Base-by-base conservation (phyloP, 2,888 invertebrate species). In the Amphimallon solstitiale region DNA sequence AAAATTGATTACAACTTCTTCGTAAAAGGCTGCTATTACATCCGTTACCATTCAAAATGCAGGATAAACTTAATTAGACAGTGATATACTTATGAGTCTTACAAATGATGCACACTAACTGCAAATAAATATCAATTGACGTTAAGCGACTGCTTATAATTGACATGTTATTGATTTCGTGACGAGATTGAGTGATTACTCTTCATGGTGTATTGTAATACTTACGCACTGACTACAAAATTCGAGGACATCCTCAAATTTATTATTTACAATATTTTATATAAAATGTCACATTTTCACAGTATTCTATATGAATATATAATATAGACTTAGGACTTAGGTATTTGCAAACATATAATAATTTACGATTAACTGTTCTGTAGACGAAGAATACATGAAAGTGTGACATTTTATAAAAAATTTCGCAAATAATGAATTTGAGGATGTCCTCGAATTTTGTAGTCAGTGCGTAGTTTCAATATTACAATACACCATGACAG, bases 361-460 rank as follows among this genome's bases (percentile, higher is more conserved):
- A n/a, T n/a, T n/a, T n/a, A n/a, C n/a, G n/a, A n/a, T n/a, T n/a
- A n/a, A n/a, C n/a, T n/a, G n/a, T n/a, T n/a, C n/a, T n/a, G n/a
- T n/a, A n/a, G n/a, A n/a, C n/a, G n/a, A n/a, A 37, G 10, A 12
- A 37, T 37, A 37, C 12, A 37, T n/a, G 37, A 37, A 37, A 4
- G n/a, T n/a, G n/a, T n/a, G n/a, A n/a, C n/a, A n/a, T 29, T 29
- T 29, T 29, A 29, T 29, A 29, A 7, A 29, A 29, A n/a, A n/a
- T n/a, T n/a, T n/a, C n/a, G n/a, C n/a, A n/a, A 14, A 37, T 21
- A 54, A 54, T 54, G 38, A 54, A 54, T 54, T 54, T 45, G 45
- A n/a, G 19, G 10, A 19, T 45, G 19, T 15, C 10, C 19, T 10
- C 19, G 15, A 17, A 19, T 19, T 45, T 45, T 54, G 54, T 37